phyloP scores from a whole-genome alignment of 1,140 invertebrate genomes.

The Arctopsyche grandis region DNA sequence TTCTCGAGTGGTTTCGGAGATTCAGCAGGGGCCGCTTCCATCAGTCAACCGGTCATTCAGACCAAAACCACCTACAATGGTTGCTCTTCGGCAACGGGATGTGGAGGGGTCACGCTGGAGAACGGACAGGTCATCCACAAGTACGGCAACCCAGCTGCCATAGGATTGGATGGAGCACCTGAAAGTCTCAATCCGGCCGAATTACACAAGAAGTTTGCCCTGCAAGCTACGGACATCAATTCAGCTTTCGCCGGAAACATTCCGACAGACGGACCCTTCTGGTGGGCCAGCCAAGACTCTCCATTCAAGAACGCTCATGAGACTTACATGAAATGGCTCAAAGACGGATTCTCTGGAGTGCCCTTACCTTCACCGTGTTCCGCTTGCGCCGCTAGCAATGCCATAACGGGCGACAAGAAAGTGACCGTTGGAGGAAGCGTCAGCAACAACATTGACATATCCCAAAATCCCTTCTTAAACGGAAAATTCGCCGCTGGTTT shows the following conservation, averaged over 20 bases:
- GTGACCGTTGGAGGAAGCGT: slow-evolving; percentile 23
- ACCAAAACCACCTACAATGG: slow-evolving; percentile 62
- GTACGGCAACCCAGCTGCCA: slow-evolving; percentile 60
- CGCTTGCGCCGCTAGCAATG: slow-evolving; percentile 31
- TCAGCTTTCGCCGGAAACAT: slow-evolving; percentile 56
- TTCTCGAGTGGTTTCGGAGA: slow-evolving; percentile 25
- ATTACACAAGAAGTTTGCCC: slow-evolving; percentile 59
- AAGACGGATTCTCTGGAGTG: slow-evolving; percentile 48
- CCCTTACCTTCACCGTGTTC: slow-evolving; percentile 46
- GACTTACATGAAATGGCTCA: slow-evolving; percentile 57
- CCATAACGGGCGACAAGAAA: slow-evolving; percentile 17
- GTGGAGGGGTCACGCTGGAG: slow-evolving; percentile 63
- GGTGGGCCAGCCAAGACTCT: slow-evolving; percentile 67
- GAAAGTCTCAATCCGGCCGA: slow-evolving; percentile 55
- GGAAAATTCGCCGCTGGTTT: slow-evolving; percentile 58
- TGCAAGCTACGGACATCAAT: slow-evolving; percentile 57
- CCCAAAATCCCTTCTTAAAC: slow-evolving; percentile 61
- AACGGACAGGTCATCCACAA: slow-evolving; percentile 61
- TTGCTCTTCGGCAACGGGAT: slow-evolving; percentile 62
- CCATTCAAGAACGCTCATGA: slow-evolving; percentile 64
- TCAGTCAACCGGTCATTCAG: slow-evolving; percentile 58
- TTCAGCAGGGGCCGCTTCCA: neutral
- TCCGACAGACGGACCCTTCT: slow-evolving; percentile 60
- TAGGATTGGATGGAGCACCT: slow-evolving; percentile 57
- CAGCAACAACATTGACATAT: slow-evolving; percentile 56